phyloP scores from a whole-genome alignment of 2,113 vertebrate genomes.

The Eidolon helvum region DNA sequence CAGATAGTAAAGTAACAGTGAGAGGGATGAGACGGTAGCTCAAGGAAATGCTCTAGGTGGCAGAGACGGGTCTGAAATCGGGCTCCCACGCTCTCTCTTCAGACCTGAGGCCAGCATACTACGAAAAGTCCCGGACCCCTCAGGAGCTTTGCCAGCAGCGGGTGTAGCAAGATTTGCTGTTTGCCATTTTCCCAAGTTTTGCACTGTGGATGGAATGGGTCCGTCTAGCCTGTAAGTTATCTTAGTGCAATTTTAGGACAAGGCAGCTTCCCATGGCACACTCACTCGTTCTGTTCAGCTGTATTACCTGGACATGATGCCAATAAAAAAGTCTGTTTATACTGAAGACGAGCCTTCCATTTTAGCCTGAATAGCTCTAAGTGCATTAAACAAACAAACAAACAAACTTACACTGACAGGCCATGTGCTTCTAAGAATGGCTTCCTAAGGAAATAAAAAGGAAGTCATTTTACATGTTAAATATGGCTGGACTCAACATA shows the following conservation, averaged over 20 bases:
- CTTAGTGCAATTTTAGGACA: fast-evolving
- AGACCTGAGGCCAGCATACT: fast-evolving
- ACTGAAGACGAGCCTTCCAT: neutral
- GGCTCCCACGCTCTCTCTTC: neutral
- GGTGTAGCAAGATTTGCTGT: fast-evolving
- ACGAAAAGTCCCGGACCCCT: neutral
- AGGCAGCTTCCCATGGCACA: fast-evolving
- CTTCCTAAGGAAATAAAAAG: neutral
- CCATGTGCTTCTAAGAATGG: neutral
- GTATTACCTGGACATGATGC: neutral
- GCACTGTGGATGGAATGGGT: fast-evolving
- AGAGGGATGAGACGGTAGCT: fast-evolving
- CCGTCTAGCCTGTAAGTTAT: neutral
- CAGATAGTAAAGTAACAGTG: neutral
- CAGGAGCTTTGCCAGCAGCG: neutral
- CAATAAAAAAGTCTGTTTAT: neutral
- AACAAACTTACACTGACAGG: neutral
- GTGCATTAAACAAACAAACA: neutral
- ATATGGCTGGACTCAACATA: neutral
- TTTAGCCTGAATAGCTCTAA: neutral
- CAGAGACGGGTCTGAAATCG: fast-evolving
- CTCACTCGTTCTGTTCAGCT: neutral
- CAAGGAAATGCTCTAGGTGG: neutral
- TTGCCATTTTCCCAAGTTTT: no score
- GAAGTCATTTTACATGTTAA: neutral